These are phyloP conservation scores for Muntiacus reevesi DNA, from an alignment of 2,113 vertebrate genomes.

Conservation along the genomic window DNA sequence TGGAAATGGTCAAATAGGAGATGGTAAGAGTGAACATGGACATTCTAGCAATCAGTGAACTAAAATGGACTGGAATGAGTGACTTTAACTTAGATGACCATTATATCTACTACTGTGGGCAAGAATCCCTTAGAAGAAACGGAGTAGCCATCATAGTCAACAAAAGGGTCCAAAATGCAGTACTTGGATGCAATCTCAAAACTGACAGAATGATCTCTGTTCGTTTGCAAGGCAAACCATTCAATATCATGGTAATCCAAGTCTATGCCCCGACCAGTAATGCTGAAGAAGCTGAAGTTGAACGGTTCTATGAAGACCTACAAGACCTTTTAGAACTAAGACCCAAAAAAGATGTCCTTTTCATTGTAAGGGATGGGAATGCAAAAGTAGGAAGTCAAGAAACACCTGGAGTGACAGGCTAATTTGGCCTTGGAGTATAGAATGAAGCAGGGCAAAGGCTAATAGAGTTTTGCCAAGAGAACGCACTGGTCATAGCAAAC, in stretches of 20 bases:
- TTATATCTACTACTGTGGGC: neutral
- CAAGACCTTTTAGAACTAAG: neutral
- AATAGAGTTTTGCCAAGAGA: neutral
- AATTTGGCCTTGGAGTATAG: neutral
- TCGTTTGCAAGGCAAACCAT: neutral
- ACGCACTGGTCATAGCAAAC: neutral
- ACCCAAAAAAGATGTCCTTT: neutral
- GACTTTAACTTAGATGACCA: neutral
- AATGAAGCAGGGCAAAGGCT: neutral
- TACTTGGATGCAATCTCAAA: neutral
- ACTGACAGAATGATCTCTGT: neutral
- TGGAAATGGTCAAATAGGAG: neutral
- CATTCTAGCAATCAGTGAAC: neutral
- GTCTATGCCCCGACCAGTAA: neutral
- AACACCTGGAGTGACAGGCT: neutral
- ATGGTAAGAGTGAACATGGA: neutral
- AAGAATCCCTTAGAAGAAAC: neutral
- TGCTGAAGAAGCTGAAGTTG: neutral
- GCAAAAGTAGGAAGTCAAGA: neutral
- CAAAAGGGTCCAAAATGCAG: neutral
- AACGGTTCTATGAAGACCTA: neutral
- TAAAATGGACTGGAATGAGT: neutral
- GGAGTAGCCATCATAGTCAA: neutral
- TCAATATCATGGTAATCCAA: neutral
- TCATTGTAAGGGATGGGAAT: neutral